These are phyloP conservation scores for Thumatha senex DNA, from an alignment of 2,888 invertebrate genomes.

Conservation along the genomic window DNA sequence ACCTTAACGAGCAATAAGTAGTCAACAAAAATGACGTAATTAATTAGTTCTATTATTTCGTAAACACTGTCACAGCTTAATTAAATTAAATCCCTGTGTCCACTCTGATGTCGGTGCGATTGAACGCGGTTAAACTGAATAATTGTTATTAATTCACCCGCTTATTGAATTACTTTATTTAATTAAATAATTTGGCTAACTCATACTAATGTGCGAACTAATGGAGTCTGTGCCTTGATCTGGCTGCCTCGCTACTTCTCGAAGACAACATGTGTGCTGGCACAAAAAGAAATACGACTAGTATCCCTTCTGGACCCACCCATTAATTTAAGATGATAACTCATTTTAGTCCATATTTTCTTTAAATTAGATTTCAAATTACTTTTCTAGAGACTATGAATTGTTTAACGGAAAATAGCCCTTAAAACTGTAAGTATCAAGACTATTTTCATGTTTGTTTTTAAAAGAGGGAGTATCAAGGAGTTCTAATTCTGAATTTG, in stretches of 20 bases:
- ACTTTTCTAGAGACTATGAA: slow-evolving; percentile 10
- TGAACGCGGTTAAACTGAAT: slow-evolving; percentile 53
- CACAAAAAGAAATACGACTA: slow-evolving; percentile 56
- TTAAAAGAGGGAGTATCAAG: slow-evolving; percentile 49
- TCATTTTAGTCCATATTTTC: slow-evolving; percentile 45
- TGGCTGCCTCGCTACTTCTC: slow-evolving; percentile 65
- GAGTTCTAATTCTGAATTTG: slow-evolving; percentile 50
- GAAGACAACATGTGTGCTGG: slow-evolving; percentile 63
- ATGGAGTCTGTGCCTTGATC: slow-evolving; percentile 75
- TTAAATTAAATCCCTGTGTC: slow-evolving; percentile 53
- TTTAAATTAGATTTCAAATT: slow-evolving; percentile 38
- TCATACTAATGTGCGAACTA: slow-evolving; percentile 81
- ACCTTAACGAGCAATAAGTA: slow-evolving; percentile 8
- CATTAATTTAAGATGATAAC: slow-evolving; percentile 29
- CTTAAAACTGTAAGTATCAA: slow-evolving; percentile 39
- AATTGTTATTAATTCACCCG: slow-evolving; percentile 78
- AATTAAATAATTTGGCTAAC: slow-evolving; percentile 82
- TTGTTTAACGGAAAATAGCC: slow-evolving; percentile 35
- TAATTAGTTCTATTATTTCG: slow-evolving; percentile 26
- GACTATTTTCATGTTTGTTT: slow-evolving; percentile 36
- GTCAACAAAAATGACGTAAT: slow-evolving; percentile 20
- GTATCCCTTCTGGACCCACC: slow-evolving; percentile 57
- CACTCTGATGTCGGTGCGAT: slow-evolving; percentile 48
- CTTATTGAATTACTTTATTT: slow-evolving; percentile 82
- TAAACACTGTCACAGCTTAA: slow-evolving; percentile 62